Conservation (phyloP, 2,888 invertebrate genomes). For the Quadroppia sp. region DNA sequence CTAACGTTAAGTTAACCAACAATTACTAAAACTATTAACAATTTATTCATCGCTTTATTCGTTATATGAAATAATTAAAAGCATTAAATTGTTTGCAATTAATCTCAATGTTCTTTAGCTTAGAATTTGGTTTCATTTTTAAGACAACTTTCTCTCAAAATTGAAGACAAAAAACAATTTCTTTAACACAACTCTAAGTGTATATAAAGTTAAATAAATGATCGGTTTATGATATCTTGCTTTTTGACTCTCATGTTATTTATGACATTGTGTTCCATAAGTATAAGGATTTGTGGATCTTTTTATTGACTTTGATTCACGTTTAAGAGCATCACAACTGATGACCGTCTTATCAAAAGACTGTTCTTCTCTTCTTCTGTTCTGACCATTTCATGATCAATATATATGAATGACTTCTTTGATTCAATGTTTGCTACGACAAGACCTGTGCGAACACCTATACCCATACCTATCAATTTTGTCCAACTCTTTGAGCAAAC, state of each 20-base stretch:
- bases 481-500: not conserved
- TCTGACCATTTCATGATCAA: not conserved
- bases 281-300: constrained; percentile 26
- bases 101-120: not conserved
- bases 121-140: not conserved
- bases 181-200: not conserved
- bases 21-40: no score
- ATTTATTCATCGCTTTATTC: no score
- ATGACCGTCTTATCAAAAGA: constrained; percentile 34
- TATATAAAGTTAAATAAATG: constrained; percentile 22
- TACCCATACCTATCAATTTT: not conserved
- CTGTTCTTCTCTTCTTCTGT: not conserved
- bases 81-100: not conserved
- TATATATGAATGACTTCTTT: not conserved
- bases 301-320: constrained; percentile 34
- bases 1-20: no score
- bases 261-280: constrained; percentile 12
- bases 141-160: not conserved
- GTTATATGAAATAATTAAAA: no score
- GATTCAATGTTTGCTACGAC: not conserved
- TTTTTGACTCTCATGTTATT: constrained; percentile 25
- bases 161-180: no score
- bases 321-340: constrained; percentile 22
- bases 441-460: no score
- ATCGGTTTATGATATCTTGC: constrained; percentile 17